A percentile compares a stretch with the other conserved stretches of the same genome.
phyloP scores from a whole-genome alignment of 2,888 invertebrate species.

The Cataglyphis cursor region DNA sequence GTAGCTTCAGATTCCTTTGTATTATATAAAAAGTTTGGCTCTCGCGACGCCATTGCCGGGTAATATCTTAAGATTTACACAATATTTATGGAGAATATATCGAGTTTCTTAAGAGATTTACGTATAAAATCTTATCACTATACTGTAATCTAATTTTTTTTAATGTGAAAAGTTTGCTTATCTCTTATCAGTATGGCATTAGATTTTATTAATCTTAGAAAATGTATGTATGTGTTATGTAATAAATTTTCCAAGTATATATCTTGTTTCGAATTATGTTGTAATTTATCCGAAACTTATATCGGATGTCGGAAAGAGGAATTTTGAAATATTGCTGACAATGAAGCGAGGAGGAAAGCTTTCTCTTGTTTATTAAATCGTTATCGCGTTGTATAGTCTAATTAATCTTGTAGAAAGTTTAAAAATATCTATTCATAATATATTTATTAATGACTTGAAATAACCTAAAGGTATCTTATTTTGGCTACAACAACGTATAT shows the following conservation, averaged over 20 bases:
- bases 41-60: background rate
- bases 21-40: background rate
- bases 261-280: background rate
- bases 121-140: background rate
- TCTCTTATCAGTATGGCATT: slow-evolving; percentile 4
- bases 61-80: slow-evolving; percentile 15
- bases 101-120: background rate
- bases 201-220: background rate
- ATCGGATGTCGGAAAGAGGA: slow-evolving; percentile 11
- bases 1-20: slow-evolving; percentile 23
- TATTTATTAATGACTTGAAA: slow-evolving; percentile 1
- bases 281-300: slow-evolving; percentile 13
- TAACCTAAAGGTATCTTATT: background rate
- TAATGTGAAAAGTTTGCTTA: background rate
- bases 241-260: slow-evolving; percentile 15
- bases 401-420: background rate
- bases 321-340: slow-evolving; percentile 11
- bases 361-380: background rate
- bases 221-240: no score
- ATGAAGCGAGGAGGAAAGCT: slow-evolving; percentile 1
- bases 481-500: background rate
- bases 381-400: background rate
- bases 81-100: background rate
- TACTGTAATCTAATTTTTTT: background rate
- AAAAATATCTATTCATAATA: background rate